Percentiles rank a stretch among this genome's conserved stretches.
These are phyloP conservation scores for Myxocyprinus asiaticus DNA, from an alignment of 2,113 vertebrate species.

Conservation along the genomic window DNA sequence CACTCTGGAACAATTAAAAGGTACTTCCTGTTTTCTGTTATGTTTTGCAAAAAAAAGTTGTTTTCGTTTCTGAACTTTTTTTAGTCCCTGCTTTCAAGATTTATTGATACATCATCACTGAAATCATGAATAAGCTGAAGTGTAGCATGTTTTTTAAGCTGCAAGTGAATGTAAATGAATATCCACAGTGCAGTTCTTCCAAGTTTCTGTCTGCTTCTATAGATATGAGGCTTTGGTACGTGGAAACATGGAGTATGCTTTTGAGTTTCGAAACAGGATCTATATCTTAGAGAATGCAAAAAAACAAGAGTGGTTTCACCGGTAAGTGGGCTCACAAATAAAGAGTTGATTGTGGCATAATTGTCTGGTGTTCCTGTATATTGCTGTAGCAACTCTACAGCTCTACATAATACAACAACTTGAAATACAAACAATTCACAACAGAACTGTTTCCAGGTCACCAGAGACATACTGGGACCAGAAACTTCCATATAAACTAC, in stretches of 20 bases:
- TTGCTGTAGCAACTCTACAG: not conserved
- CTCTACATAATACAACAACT: not conserved
- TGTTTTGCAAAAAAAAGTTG: too few species aligned
- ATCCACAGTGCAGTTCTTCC: not conserved
- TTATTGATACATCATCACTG: too few species aligned
- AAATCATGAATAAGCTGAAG: too few species aligned
- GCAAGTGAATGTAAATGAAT: not conserved
- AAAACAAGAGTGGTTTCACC: slow-evolving; percentile 87
- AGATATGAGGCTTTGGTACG: slow-evolving; percentile 90
- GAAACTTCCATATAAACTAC: slow-evolving; percentile 86
- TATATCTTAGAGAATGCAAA: slow-evolving; percentile 84
- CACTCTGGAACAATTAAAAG: too few species aligned
- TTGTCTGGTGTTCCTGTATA: not conserved
- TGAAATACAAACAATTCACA: not conserved
- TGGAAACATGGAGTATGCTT: slow-evolving; percentile 80
- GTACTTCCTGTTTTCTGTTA: too few species aligned
- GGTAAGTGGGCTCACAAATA: slow-evolving; percentile 69
- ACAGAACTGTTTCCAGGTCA: slow-evolving; percentile 66
- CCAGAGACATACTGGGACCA: slow-evolving; percentile 86
- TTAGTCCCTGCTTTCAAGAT: too few species aligned
- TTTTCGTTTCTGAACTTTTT: too few species aligned
- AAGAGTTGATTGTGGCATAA: not conserved
- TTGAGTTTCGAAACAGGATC: slow-evolving; percentile 82
- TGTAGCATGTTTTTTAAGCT: too few species aligned
- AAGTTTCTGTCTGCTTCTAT: slow-evolving; percentile 1